Evolutionary conservation across 2,888 invertebrate genomes (phyloP).

Genomic region (Drosophila rellima): DNA sequence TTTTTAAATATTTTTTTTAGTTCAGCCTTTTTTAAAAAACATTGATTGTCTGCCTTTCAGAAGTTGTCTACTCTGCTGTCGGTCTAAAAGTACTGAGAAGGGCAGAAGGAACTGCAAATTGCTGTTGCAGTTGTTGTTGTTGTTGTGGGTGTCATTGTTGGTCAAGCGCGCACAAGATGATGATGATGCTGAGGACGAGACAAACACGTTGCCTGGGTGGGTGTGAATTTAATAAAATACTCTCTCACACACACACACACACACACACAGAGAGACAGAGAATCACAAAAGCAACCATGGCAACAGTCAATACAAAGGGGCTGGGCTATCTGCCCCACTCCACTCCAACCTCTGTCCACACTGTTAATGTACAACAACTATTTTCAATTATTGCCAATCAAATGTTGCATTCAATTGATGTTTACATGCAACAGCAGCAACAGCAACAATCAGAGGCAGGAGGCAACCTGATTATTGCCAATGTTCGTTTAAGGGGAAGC

Average conservation of each 20-base stretch:
- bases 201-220: conserved; percentile 39
- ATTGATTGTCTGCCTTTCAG: no score
- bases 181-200: conserved; percentile 24
- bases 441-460: conserved; percentile 10
- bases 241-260: conserved; percentile 32
- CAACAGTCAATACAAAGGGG: conserved; percentile 69
- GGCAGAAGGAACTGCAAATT: conserved; percentile 10
- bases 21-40: no score
- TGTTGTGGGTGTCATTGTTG: conserved; percentile 60
- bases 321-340: neutral
- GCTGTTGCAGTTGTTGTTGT: conserved; percentile 40
- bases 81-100: no score
- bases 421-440: conserved; percentile 69
- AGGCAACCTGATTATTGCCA: conserved; percentile 72
- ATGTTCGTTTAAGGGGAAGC: conserved; percentile 53
- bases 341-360: conserved; percentile 1
- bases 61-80: no score
- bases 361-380: conserved; percentile 80
- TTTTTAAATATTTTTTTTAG: no score
- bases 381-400: conserved; percentile 85
- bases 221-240: conserved; percentile 81
- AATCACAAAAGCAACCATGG: conserved; percentile 67
- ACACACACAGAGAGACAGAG: conserved; percentile 13
- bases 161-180: conserved; percentile 68
- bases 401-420: conserved; percentile 84